Evolutionary conservation across 1,140 invertebrate species (phyloP), one percentile per base, ranked within the genome.

Genomic region (Drosophila mojavensis): DNA sequence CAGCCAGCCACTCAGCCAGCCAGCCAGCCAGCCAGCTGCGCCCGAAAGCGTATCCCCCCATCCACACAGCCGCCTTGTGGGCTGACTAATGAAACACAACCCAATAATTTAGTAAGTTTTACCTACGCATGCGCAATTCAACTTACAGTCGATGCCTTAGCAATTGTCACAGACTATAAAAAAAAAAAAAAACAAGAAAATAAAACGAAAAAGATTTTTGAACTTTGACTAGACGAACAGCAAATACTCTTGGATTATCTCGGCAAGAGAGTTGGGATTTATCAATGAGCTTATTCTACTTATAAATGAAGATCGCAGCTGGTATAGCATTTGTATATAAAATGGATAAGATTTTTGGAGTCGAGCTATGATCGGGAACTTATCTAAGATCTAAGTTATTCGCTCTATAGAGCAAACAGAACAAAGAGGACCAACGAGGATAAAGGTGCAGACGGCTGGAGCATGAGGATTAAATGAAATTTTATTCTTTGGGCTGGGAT

Each of bases 91-190:
- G 83, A 88, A 88, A 89, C 70, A 73, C 84, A 89, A 86, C 71
- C 58, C 83, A 88, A 88, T 89, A 88, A 88, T 88, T 88, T 88
- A 88, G 83, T 88, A 82, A 79, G 83, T 86, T 76, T 67, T 85
- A 83, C 83, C 83, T 88, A 88, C 83, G 83, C 83, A 89, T 88
- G 84, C 80, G 84, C 83, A 88, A 56, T 61, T 55, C 65, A 64
- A 75, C 67, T 65, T 63, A 70, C 60, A 70, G 64, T 75, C 80
- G 79, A 85, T 81, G 81, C 68, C 81, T 85, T 68, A 70, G 60
- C 82, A 88, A 86, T 86, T 86, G 83, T 86, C 83, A 83, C 79
- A 81, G 75, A 73, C 58, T 62, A 30, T 20, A 48, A 47, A 62
- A 64, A 71, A 79, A 77, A 72, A 68, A 77, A 65, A 17, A 30